Evolutionary conservation across 2,888 invertebrate genomes (phyloP), one percentile per base, ranked within the genome.

Genomic region (Plagodis pulveraria): DNA sequence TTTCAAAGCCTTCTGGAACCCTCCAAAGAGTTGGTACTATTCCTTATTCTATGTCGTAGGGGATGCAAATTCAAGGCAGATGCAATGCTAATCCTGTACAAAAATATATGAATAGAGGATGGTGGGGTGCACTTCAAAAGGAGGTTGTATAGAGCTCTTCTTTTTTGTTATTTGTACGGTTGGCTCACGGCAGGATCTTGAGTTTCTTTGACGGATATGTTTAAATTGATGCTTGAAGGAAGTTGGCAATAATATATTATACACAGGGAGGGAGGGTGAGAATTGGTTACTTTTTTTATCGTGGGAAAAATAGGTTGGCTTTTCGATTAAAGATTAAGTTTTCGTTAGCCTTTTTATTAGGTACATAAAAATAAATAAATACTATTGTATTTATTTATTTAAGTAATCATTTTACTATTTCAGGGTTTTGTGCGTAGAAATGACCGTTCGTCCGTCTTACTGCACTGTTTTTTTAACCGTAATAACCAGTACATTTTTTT

Each of bases 51-150:
- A 40, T 40, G 5, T 0, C 41, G 51, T 61, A 65, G 64, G 62
- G 65, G 54, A 73, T 72, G 73, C 68, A 72, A 73, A 72, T 72
- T 51, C 54, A 38, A 66, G 58, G 63, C 67, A 71, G 71, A 76
- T 72, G 70, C 70, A 68, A 66, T 75, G 76, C 71, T 73, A 76
- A 77, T 70, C 56, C 55, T 40, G 52, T 54, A 60, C 62, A 64
- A 68, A 35, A 70, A 65, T 68, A 57, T 69, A 73, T 73, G 76
- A 76, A 76, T 72, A 65, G 67, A 66, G n/a, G 62, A 69, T 65
- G 62, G 68, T 52, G 59, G 69, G 67, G 66, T 65, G 66, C 66
- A 71, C 68, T 67, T 71, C 69, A 65, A 67, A 70, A 66, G 67
- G 50, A 62, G 49, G 56, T 22, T 34, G 52, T 52, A 41, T 35